These are phyloP conservation scores for Sphaeridia pumilis DNA, from an alignment of 2,888 invertebrate genomes.

Conservation along the genomic window DNA sequence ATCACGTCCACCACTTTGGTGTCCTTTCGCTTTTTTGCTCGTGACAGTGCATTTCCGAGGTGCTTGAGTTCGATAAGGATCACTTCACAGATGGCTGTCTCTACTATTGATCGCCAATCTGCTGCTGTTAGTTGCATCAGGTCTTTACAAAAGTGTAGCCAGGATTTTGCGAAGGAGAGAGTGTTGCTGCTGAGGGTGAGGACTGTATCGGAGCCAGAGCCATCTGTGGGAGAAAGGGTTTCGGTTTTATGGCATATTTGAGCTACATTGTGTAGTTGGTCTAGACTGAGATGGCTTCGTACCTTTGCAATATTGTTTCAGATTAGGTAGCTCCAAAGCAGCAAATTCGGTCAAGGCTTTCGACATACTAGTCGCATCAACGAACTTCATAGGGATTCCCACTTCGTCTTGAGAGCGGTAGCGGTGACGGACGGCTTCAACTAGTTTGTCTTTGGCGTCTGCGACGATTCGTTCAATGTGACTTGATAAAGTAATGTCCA, in stretches of 20 bases:
- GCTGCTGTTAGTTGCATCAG: conserved; percentile 61
- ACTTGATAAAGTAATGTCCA: conserved; percentile 70
- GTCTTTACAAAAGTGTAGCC: conserved; percentile 60
- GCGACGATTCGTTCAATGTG: conserved; percentile 62
- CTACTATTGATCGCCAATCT: conserved; percentile 60
- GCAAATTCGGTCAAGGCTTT: conserved; percentile 60
- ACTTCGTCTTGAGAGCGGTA: conserved; percentile 58
- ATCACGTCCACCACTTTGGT: conserved; percentile 48
- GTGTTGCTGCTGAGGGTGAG: conserved; percentile 67
- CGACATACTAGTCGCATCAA: conserved; percentile 55
- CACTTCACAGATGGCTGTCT: conserved; percentile 58
- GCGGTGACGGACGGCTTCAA: conserved; percentile 66
- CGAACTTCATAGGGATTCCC: conserved; percentile 72
- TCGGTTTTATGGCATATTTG: not conserved
- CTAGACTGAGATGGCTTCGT: conserved; percentile 25
- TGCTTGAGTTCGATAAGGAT: conserved; percentile 62
- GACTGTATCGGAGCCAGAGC: conserved; percentile 47
- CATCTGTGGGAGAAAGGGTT: not conserved
- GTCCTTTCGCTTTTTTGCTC: conserved; percentile 43
- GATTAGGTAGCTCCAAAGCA: conserved; percentile 52
- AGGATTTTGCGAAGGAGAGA: conserved; percentile 64
- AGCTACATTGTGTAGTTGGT: not conserved
- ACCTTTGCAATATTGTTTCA: conserved; percentile 54
- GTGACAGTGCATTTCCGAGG: conserved; percentile 45
- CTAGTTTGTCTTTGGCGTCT: conserved; percentile 66